These are phyloP conservation scores for Pecten maximus DNA, from an alignment of 2,888 invertebrate genomes.

Conservation along the genomic window DNA sequence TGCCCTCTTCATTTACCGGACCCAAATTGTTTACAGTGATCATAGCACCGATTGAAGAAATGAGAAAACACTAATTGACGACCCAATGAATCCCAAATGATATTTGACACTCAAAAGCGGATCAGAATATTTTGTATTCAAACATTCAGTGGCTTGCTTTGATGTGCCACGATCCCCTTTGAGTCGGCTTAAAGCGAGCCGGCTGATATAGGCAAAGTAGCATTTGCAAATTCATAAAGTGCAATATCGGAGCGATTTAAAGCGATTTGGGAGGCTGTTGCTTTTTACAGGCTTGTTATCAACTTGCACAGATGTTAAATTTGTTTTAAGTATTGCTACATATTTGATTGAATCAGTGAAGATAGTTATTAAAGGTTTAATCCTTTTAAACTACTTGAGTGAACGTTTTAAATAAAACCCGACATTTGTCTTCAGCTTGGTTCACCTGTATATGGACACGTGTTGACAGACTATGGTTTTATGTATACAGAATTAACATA, in stretches of 20 bases:
- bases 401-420: slow-evolving; percentile 40
- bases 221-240: slow-evolving; percentile 41
- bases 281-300: slow-evolving; percentile 35
- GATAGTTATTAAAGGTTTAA: slow-evolving; percentile 37
- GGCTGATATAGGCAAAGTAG: slow-evolving; percentile 38
- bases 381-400: slow-evolving; percentile 42
- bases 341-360: slow-evolving; percentile 35
- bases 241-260: slow-evolving; percentile 39
- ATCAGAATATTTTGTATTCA: slow-evolving; percentile 44
- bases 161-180: slow-evolving; percentile 39
- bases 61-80: slow-evolving; percentile 36
- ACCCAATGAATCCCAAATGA: slow-evolving; percentile 38
- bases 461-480: slow-evolving; percentile 35
- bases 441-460: slow-evolving; percentile 38
- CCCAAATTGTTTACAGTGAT: slow-evolving; percentile 23
- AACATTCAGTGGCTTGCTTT: slow-evolving; percentile 40
- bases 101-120: slow-evolving; percentile 40
- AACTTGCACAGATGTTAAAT: slow-evolving; percentile 35
- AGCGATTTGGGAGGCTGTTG: slow-evolving; percentile 35
- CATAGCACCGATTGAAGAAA: slow-evolving; percentile 33
- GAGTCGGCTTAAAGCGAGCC: slow-evolving; percentile 13
- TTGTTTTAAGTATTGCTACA: slow-evolving; percentile 35
- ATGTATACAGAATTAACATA: slow-evolving; percentile 36
- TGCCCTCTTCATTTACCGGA: slow-evolving; percentile 32
- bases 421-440: slow-evolving; percentile 29